These are phyloP conservation scores for Leptoclinus maculatus DNA, from an alignment of 2,797 vertebrate genomes.

Conservation along the genomic window DNA sequence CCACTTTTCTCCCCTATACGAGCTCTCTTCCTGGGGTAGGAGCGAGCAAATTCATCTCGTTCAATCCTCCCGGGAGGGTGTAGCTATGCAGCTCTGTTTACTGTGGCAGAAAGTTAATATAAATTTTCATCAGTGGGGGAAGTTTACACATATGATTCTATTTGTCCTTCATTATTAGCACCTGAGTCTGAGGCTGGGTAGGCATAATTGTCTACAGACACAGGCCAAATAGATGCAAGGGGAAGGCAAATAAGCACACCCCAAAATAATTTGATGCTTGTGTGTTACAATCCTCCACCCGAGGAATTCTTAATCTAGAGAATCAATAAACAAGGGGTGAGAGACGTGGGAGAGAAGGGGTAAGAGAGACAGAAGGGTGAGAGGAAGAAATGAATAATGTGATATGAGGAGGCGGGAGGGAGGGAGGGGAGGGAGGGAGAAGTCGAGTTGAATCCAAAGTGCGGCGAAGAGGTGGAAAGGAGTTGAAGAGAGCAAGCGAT, in stretches of 20 bases:
- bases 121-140: conserved; percentile 99
- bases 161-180: conserved; percentile 99
- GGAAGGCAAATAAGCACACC: conserved; percentile 99
- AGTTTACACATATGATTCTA: conserved; percentile 99
- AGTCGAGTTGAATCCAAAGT: conserved; percentile 49
- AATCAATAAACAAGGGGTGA: conserved; percentile 99
- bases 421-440: conserved; percentile 72
- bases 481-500: conserved; percentile 32
- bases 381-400: conserved; percentile 75
- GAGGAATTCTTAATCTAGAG: conserved; percentile 99
- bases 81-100: conserved; percentile 99
- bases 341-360: conserved; percentile 65
- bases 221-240: conserved; percentile 99
- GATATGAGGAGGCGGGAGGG: conserved; percentile 77
- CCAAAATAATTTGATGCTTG: conserved; percentile 99
- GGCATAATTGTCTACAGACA: conserved; percentile 99
- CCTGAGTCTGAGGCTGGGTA: conserved; percentile 98
- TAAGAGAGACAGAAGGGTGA: conserved; percentile 47
- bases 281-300: conserved; percentile 99
- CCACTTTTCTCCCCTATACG: conserved; percentile 68
- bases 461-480: conserved; percentile 26
- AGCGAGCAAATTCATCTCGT: conserved; percentile 99
- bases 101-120: conserved; percentile 99
- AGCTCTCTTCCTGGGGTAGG: conserved; percentile 91
- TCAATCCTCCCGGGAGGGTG: conserved; percentile 96